These are phyloP conservation scores for Lysiphlebus fabarum DNA, from an alignment of 1,140 invertebrate genomes.

Conservation along the genomic window DNA sequence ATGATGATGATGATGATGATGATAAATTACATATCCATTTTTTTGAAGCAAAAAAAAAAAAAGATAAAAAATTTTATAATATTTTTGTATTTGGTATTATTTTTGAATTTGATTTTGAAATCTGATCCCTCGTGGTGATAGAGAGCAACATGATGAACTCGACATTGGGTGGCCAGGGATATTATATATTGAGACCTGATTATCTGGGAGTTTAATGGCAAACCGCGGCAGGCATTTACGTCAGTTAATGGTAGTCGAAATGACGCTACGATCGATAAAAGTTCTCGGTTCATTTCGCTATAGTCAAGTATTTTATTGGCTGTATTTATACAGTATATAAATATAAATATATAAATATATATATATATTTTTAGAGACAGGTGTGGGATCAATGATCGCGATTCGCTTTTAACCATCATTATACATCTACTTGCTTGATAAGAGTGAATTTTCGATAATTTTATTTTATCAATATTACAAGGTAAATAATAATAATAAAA, in stretches of 20 bases:
- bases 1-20: conserved; percentile 4
- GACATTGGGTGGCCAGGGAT: conserved; percentile 8
- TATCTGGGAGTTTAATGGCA: conserved; percentile 24
- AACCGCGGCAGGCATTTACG: conserved; percentile 21
- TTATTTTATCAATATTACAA: not conserved
- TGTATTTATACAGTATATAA: too few relatives aligned
- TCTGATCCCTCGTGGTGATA: too few relatives aligned
- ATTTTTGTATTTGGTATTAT: too few relatives aligned
- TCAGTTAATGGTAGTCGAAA: conserved; percentile 20
- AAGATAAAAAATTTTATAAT: too few relatives aligned
- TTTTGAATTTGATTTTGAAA: too few relatives aligned
- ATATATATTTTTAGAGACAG: not conserved
- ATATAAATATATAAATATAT: too few relatives aligned
- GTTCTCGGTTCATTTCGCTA: conserved; percentile 15
- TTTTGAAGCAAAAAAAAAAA: too few relatives aligned
- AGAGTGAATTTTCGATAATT: not conserved
- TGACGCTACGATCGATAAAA: conserved; percentile 24
- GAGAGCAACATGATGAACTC: conserved; percentile 5
- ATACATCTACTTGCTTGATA: too few relatives aligned
- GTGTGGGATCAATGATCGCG: conserved; percentile 6
- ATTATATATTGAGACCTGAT: conserved; percentile 11
- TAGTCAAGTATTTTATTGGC: not conserved
- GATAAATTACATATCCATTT: too few relatives aligned
- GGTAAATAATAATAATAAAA: too few relatives aligned
- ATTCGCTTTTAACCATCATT: not conserved